Evolutionary conservation across 2,113 vertebrate genomes (phyloP), one percentile per base, ranked within the genome.

Genomic region (Menura novaehollandiae): DNA sequence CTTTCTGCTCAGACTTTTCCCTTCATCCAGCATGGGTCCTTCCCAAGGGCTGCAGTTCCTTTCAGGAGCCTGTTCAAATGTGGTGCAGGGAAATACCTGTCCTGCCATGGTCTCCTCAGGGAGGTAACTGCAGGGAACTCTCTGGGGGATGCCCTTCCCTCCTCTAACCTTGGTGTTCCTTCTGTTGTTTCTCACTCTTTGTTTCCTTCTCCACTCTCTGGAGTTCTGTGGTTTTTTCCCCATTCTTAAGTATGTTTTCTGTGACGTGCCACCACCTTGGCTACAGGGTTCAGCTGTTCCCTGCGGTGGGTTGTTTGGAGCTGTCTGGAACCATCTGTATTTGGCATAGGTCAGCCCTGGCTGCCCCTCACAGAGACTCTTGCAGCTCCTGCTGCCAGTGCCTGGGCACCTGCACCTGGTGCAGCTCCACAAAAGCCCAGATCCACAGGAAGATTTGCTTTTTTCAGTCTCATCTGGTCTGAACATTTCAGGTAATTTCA

Each of bases 291-390:
- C 28, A 39, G 37, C 52, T 28, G 37, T 44, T 35, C 26, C 9
- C 18, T 63, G 10, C 0, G 0, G 28, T 17, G 32, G 6, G 32
- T 14, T 2, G 0, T 6, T 9, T 74, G 39, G 55, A 59, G 21
- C 24, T 4, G 1, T 9, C 23, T 77, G 79, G 35, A 46, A 14
- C 33, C 0, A 2, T 8, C 20, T 55, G 11, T 41, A 51, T 3
- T 1, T 0, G 5, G 18, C 43, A 15, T 0, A 4, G 56, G 4
- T 33, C 55, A 71, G 30, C 71, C 47, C 11, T 2, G 1, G 7
- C 15, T 4, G 1, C 28, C 35, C 15, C 46, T 73, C 68, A 43
- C 51, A 52, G 39, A 37, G 9, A 22, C 6, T 23, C 26, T 22
- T 24, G 47, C 33, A 59, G 46, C 3, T 30, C 13, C 22, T 6